Evolutionary conservation across 1,140 invertebrate genomes (phyloP).

Genomic region (Pseudoatta argentina): DNA sequence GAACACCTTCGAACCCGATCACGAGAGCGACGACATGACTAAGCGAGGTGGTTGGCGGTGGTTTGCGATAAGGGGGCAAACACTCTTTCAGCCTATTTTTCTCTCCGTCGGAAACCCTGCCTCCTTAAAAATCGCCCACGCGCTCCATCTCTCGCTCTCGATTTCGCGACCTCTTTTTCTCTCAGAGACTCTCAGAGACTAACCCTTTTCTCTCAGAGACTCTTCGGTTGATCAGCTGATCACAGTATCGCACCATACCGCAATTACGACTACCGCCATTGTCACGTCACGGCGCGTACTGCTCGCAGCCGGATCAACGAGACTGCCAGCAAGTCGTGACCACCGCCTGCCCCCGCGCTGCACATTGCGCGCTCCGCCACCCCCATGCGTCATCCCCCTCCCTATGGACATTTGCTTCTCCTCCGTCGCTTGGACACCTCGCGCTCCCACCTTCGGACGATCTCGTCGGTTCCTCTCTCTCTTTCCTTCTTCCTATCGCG

Average conservation of each 20-base stretch:
- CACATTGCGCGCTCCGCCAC: constrained; percentile 54
- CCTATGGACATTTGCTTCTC: constrained; percentile 35
- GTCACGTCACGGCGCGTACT: constrained; percentile 79
- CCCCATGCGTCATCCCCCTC: constrained; percentile 23
- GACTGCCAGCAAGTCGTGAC: constrained; percentile 73
- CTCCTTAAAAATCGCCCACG: constrained; percentile 9
- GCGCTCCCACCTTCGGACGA: constrained; percentile 50
- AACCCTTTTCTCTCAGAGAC: not conserved
- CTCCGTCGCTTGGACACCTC: constrained; percentile 59
- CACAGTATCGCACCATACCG: constrained; percentile 72
- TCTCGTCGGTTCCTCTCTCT: constrained; percentile 17
- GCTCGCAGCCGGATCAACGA: constrained; percentile 74
- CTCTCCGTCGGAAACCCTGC: not conserved
- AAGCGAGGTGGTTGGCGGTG: not conserved
- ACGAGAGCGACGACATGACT: constrained; percentile 60
- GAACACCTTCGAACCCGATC: constrained; percentile 55
- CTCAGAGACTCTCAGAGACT: not conserved
- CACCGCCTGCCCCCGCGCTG: constrained; percentile 46
- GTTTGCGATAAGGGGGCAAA: constrained; percentile 18
- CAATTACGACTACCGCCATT: constrained; percentile 79
- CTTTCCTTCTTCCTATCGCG: not conserved
- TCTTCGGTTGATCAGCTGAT: constrained; percentile 79
- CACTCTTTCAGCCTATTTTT: not conserved
- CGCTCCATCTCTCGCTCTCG: not conserved
- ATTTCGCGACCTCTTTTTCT: not conserved